Evolutionary conservation across 2,888 invertebrate genomes (phyloP).

Genomic region (Clunio marinus): DNA sequence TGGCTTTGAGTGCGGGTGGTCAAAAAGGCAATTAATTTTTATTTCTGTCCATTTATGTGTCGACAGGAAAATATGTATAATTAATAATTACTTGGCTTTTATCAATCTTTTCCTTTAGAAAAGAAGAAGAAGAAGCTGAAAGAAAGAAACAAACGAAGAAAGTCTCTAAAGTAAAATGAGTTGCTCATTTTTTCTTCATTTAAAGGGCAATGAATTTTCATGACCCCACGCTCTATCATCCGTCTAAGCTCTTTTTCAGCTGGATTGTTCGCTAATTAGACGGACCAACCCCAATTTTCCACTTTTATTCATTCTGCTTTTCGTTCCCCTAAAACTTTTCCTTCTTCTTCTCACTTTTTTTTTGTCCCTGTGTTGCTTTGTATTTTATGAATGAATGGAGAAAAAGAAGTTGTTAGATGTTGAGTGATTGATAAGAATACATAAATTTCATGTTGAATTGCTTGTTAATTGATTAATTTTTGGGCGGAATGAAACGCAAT

Average conservation of each 20-base stretch:
- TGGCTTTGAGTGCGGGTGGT: too few species aligned
- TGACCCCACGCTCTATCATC: neutral
- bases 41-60: conserved; percentile 33
- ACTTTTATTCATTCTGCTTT: neutral
- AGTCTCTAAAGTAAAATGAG: neutral
- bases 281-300: conserved; percentile 21
- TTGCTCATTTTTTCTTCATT: conserved; percentile 4
- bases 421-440: conserved; percentile 23
- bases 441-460: conserved; percentile 22
- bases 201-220: conserved; percentile 21
- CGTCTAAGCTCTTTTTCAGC: neutral
- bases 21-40: conserved; percentile 34
- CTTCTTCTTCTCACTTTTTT: too few species aligned
- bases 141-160: conserved; percentile 13
- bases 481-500: neutral
- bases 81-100: conserved; percentile 35
- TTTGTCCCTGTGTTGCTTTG: too few species aligned
- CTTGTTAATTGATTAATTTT: conserved; percentile 37
- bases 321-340: neutral
- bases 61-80: conserved; percentile 28
- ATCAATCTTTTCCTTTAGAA: neutral
- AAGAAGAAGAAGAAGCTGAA: neutral
- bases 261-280: conserved; percentile 8
- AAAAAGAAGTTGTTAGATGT: conserved; percentile 13
- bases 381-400: neutral